Evolutionary conservation across 2,888 invertebrate species (phyloP).

Genomic region (Xanthorhoe spadicearia): DNA sequence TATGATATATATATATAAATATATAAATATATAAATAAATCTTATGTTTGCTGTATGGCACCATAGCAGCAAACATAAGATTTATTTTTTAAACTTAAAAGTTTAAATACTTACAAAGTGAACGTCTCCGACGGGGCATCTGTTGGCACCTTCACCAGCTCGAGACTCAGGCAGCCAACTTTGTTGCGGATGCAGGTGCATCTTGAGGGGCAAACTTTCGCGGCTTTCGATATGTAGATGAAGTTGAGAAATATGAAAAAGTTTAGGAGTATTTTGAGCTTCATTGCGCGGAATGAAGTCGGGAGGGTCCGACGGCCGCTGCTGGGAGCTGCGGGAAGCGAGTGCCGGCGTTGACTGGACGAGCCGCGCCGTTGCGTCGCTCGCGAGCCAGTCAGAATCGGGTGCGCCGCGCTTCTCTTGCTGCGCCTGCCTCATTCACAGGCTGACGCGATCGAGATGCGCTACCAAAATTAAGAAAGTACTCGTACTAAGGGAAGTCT

Average conservation of each 20-base stretch:
- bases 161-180: constrained; percentile 67
- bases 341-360: constrained; percentile 29
- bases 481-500: too few species aligned
- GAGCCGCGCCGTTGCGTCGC: neutral
- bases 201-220: constrained; percentile 62
- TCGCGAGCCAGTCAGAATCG: constrained; percentile 2
- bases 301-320: constrained; percentile 16
- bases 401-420: constrained; percentile 17
- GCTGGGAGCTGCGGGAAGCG: constrained; percentile 29
- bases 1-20: too few species aligned
- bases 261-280: constrained; percentile 49
- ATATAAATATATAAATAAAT: too few species aligned
- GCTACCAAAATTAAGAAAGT: too few species aligned
- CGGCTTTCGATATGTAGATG: constrained; percentile 46
- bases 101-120: constrained; percentile 67
- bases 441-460: constrained; percentile 6
- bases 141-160: constrained; percentile 60
- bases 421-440: constrained; percentile 8
- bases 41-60: too few species aligned
- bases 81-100: constrained; percentile 41
- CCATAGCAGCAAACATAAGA: constrained; percentile 38
- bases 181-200: constrained; percentile 66
- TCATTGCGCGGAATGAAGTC: constrained; percentile 49
- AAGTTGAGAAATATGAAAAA: constrained; percentile 58
- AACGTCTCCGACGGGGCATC: constrained; percentile 62